Conservation (phyloP, 2,888 invertebrate genomes). For the Parnassius apollo region DNA sequence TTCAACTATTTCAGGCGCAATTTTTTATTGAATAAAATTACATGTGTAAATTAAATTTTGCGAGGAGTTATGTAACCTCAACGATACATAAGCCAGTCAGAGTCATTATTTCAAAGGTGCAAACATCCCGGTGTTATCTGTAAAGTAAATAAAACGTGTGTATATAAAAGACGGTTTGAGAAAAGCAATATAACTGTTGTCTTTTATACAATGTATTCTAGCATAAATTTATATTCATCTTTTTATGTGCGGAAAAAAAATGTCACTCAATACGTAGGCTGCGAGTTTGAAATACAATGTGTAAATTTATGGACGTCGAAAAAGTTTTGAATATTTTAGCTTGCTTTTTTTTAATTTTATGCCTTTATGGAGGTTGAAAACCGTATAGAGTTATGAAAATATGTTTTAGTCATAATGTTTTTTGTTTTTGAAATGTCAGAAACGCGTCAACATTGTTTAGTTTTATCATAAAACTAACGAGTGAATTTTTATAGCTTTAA, state of each 20-base stretch:
- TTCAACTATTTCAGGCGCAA: too few relatives aligned
- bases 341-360: neutral
- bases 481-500: neutral
- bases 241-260: conserved; percentile 1
- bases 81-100: too few relatives aligned
- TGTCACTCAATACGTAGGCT: neutral
- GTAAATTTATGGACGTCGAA: conserved; percentile 9
- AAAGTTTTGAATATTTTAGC: conserved; percentile 1
- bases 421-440: neutral
- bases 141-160: neutral
- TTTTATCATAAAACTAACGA: neutral
- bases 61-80: too few relatives aligned
- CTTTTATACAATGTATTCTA: neutral
- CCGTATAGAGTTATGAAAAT: neutral
- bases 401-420: conserved; percentile 4
- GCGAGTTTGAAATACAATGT: conserved; percentile 7
- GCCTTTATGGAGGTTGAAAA: neutral
- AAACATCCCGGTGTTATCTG: neutral
- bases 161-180: neutral
- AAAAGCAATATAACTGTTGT: neutral
- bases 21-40: too few relatives aligned
- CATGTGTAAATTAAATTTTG: too few relatives aligned
- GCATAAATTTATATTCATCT: neutral
- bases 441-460: neutral
- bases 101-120: too few relatives aligned